phyloP scores from a whole-genome alignment of 2,888 invertebrate genomes.

The Timema podura region DNA sequence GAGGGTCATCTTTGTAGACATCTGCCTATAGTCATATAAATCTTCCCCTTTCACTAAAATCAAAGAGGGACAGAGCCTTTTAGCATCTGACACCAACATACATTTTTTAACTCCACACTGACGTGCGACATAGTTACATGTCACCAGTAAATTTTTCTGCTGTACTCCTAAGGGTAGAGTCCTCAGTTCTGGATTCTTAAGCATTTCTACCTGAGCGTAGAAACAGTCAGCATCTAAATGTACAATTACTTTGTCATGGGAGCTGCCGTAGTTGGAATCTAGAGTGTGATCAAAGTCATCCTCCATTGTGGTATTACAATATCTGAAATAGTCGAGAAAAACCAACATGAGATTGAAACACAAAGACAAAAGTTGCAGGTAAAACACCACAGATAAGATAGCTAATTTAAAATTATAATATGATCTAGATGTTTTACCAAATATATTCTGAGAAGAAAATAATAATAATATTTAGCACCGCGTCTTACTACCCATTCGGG shows the following conservation, averaged over 20 bases:
- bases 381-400: too few species aligned
- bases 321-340: too few species aligned
- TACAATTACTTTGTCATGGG: conserved; percentile 66
- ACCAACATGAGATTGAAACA: too few species aligned
- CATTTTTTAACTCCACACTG: conserved; percentile 71
- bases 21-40: conserved; percentile 71
- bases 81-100: conserved; percentile 71
- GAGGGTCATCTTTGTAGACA: conserved; percentile 71
- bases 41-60: conserved; percentile 79
- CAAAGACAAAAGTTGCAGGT: too few species aligned
- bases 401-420: too few species aligned
- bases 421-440: too few species aligned
- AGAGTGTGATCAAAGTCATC: conserved; percentile 20
- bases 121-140: conserved; percentile 78
- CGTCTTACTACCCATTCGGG: too few species aligned
- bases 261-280: conserved; percentile 19
- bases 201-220: conserved; percentile 82
- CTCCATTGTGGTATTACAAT: conserved; percentile 14
- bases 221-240: conserved; percentile 82
- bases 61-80: conserved; percentile 67
- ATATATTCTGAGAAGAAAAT: too few species aligned
- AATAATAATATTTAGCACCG: too few species aligned
- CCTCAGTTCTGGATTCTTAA: conserved; percentile 63
- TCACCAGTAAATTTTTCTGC: conserved; percentile 80
- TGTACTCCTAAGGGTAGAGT: conserved; percentile 72